A percentile compares a stretch with the other conserved stretches of the same genome.
Conservation (phyloP, 2,113 vertebrate species). For the Cheirogaleus medius region DNA sequence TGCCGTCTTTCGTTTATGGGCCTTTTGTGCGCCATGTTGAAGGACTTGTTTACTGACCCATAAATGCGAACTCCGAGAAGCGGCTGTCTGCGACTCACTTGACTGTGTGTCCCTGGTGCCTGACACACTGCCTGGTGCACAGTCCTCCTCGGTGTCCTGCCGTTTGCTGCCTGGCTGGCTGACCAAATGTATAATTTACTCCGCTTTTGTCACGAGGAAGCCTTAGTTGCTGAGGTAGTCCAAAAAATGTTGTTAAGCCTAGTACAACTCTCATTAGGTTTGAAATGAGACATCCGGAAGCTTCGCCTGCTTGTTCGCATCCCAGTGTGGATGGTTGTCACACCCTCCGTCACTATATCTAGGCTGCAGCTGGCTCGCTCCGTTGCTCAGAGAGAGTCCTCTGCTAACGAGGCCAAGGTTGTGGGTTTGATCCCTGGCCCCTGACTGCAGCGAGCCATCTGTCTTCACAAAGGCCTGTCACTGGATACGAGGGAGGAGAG, state of each 20-base stretch:
- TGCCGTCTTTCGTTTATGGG: fast-evolving
- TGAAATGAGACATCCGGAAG: conserved; percentile 45
- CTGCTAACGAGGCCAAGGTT: conserved; percentile 63
- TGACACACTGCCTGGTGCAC: fast-evolving
- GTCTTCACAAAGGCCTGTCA: conserved; percentile 49
- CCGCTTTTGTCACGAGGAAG: conserved; percentile 8
- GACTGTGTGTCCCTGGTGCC: not conserved
- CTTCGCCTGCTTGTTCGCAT: not conserved
- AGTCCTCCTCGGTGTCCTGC: fast-evolving
- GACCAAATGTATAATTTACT: not conserved
- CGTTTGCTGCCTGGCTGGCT: not conserved
- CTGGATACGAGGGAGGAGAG: not conserved
- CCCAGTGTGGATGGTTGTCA: not conserved
- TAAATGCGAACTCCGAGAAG: not conserved
- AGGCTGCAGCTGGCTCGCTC: conserved; percentile 38
- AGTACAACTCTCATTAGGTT: conserved; percentile 43
- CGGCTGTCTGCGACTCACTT: fast-evolving
- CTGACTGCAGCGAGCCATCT: conserved; percentile 46
- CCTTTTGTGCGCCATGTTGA: fast-evolving
- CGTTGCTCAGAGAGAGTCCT: not conserved
- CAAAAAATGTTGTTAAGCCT: conserved; percentile 69
- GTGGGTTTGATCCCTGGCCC: conserved; percentile 56
- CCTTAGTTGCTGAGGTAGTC: conserved; percentile 13
- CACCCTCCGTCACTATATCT: not conserved
- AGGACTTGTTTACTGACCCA: not conserved